Evolutionary conservation across 2,797 vertebrate genomes (phyloP), one percentile per base, ranked within the genome.

Genomic region (Sebastes steindachneri): DNA sequence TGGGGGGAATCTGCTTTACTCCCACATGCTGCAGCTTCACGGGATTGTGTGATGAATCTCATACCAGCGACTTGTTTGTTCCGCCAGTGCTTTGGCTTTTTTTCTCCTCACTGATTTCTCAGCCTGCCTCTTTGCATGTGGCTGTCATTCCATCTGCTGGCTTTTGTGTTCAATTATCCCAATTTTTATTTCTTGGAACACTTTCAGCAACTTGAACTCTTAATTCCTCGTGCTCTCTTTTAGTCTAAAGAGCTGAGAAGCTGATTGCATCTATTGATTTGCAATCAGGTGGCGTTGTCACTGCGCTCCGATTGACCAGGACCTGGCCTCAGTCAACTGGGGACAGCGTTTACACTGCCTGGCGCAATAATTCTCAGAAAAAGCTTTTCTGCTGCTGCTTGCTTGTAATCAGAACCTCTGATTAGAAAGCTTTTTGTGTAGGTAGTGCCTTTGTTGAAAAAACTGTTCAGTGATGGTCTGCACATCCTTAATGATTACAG

Each of bases 81-180:
- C 21, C 7, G 3, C 15, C 25, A 4, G 62, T 64, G 77, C 69
- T 66, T 72, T 58, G 26, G 21, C 48, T n/a, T 48, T 73, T 48
- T 73, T 19, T 35, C 35, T 68, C 10, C 28, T 53, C 21, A 59
- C 37, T 21, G 31, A 68, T 45, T 63, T 66, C 35, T 31, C 48
- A 23, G 72, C 55, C 57, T 80, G 37, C 29, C 28, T 66, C 71
- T 68, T 53, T 86, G 79, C 84, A 88, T 85, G 82, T 77, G 25
- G 57, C 54, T 78, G 62, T 75, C 76, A 77, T 83, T 68, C 33
- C 65, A 29, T 77, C 72, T 77, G 64, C 77, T 55, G 53, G 51
- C 70, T 73, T 82, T 78, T 77, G 57, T 66, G 25, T 78, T 70
- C 55, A 70, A 3, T 78, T 4, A 17, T 83, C 11, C 25, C 25